Evolutionary conservation across 2,113 vertebrate species (phyloP), one percentile per base, ranked within the genome.

Genomic region (Merops nubicus): DNA sequence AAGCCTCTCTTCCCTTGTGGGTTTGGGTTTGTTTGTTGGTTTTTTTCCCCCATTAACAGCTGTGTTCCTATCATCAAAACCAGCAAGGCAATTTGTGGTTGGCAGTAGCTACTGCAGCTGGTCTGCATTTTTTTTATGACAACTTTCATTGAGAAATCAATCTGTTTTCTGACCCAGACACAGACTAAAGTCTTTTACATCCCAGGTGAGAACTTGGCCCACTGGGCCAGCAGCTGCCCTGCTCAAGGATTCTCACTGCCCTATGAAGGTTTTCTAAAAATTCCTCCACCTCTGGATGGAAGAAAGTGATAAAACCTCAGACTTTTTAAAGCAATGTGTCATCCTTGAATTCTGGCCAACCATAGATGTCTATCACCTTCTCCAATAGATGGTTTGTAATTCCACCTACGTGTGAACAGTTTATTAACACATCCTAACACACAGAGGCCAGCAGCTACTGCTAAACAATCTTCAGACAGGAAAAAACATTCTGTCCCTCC

Each of bases 101-200:
- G 88, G 92, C 95, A 95, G 63, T 11, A 88, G 63, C 83, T 81
- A 15, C 43, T n/a, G 3, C 93, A 89, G 92, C 87, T 87, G 62
- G 29, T 38, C 74, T 85, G 69, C 17, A 12, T 64, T 50, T 42
- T 50, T 42, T 59, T 79, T 59, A 56, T 68, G 6, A 14, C 43
- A n/a, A 7, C 31, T 73, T 79, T 5, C 60, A 88, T 14, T 76
- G 90, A 88, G 85, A 87, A 74, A 81, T 6, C 54, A 56, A 54
- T 31, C 51, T 54, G 4, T 15, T 68, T 42, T 26, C 48, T 67
- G 74, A 65, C 34, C 54, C 70, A 90, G 36, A 67, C 59, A 70
- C 53, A 40, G 31, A 16, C 54, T 11, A 26, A 20, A 93, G 26
- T 31, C 18, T 86, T 79, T 56, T 53, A 33, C 53, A 56, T 28